Base-by-base conservation (phyloP, 2,888 invertebrate genomes). In the Cremastinae sp. region DNA sequence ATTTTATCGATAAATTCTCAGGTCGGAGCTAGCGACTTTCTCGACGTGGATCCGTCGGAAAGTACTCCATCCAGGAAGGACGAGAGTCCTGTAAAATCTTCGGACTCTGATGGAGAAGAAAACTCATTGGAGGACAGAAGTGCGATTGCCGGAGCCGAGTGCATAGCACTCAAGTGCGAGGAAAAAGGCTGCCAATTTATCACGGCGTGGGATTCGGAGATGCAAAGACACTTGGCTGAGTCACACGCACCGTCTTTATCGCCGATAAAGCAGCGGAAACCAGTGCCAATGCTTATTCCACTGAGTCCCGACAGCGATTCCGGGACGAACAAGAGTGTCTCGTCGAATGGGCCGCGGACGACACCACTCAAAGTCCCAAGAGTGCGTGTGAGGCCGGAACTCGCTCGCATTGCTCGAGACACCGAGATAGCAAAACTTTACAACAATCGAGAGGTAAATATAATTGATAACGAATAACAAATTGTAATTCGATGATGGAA, bases 201-300 rank as follows among this genome's bases (percentile, higher is more conserved):
- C 80, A 91, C 92, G 0, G 91, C 92, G 10, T 92, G 92, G 91
- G 91, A 92, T 79, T 91, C 91, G 14, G 93, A 93, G 82, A 92
- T 93, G 90, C 91, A 88, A 41, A 79, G 87, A 56, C 88, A 88
- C 47, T 82, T 88, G 65, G 84, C 85, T 0, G 88, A 88, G 62
- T 84, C 83, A n/a, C 88, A 88, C 53, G 79, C 82, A 0, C 81
- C 81, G 0, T 80, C 83, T 0, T 69, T 74, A 18, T 79, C 81
- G 2, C 72, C 82, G 1, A 83, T 85, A 28, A 82, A 84, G 18
- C 80, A 75, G 5, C 81, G 83, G 12, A 88, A 88, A 78, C 88
- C 88, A 65, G 74, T 88, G 80, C 88, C 88, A 36, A 87, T 86
- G 88, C 78, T 88, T 28, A 88, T 88, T 51, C 88, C 88, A 0